Evolutionary conservation across 2,888 invertebrate species (phyloP), one percentile per base, ranked within the genome.

Genomic region (Eugnorisma glareosa): DNA sequence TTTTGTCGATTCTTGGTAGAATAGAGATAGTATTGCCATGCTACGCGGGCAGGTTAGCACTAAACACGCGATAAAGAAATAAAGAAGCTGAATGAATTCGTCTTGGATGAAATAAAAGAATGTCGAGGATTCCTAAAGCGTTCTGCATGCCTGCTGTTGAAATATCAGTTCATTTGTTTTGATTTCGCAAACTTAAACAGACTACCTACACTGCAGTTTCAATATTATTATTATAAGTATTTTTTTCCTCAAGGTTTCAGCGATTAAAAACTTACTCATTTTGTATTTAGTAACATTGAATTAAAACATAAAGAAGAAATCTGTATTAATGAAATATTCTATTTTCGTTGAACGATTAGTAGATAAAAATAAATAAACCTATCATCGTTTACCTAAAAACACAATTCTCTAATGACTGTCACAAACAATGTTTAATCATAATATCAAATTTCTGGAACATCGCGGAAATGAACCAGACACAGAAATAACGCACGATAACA

Each of bases 301-400:
- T 35, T 21, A 21, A 35, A 35, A 35, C 31, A 21, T 21, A 31
- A 1, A 18, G 8, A 40, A 40, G 18, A 37, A 24, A 40, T 3
- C 15, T 40, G 15, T 40, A 7, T 64, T 64, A 8, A 40, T 15
- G 15, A 15, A n/a, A 64, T 7, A 40, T 10, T 40, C 8, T 64
- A n/a, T 40, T 64, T 11, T 15, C 24, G 15, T 18, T 11, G 61
- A 67, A 1, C 18, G 40, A 71, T 63, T 73, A 54, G 21, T 15
- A 35, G 35, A 35, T 13, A 54, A 28, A 59, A 64, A n/a, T 8
- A 18, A 40, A 51, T 15, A 35, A 18, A 24, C 7, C 31, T 77
- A 82, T 68, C 40, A 45, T 35, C 4, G 15, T 57, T 79, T 40
- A 76, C 76, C 63, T 11, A 79, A 48, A 68, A 79, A 82, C 82